phyloP scores from a whole-genome alignment of 2,888 invertebrate species.

The Apantesis nais region DNA sequence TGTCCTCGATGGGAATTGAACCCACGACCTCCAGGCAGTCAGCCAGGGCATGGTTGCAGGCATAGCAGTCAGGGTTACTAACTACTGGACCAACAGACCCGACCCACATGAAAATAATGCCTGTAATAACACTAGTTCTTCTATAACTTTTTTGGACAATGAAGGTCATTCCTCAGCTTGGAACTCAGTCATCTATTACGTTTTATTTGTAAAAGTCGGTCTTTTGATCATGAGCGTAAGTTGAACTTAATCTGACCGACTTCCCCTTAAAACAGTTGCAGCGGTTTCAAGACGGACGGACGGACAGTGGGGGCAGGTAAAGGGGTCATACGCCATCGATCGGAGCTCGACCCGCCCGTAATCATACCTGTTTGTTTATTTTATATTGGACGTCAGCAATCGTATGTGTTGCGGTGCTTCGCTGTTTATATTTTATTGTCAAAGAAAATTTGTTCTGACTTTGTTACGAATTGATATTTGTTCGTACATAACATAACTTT shows the following conservation, averaged over 20 bases:
- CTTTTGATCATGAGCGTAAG: neutral
- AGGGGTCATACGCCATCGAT: slow-evolving; percentile 84
- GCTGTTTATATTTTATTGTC: slow-evolving; percentile 1
- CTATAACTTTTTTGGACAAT: no score
- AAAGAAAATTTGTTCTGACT: neutral
- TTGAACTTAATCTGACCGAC: slow-evolving; percentile 22
- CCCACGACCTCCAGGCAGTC: no score
- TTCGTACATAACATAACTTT: neutral
- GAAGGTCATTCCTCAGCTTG: no score
- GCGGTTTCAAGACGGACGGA: slow-evolving; percentile 75
- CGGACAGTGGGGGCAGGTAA: slow-evolving; percentile 74
- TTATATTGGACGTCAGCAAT: slow-evolving; percentile 50
- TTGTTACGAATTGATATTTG: neutral
- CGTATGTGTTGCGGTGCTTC: slow-evolving; percentile 33
- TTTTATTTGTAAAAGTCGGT: neutral
- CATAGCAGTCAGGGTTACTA: no score
- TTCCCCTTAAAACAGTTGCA: slow-evolving; percentile 72
- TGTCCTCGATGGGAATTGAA: no score
- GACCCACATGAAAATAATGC: no score
- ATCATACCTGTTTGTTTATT: slow-evolving; percentile 53
- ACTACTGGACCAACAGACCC: no score
- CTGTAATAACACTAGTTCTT: no score
- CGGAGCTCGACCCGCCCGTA: slow-evolving; percentile 43
- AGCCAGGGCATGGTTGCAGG: no score
- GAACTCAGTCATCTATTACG: no score